Percentiles rank a stretch among this genome's conserved stretches.
phyloP scores from a whole-genome alignment of 2,797 vertebrate genomes.

The Sarcophilus harrisii region DNA sequence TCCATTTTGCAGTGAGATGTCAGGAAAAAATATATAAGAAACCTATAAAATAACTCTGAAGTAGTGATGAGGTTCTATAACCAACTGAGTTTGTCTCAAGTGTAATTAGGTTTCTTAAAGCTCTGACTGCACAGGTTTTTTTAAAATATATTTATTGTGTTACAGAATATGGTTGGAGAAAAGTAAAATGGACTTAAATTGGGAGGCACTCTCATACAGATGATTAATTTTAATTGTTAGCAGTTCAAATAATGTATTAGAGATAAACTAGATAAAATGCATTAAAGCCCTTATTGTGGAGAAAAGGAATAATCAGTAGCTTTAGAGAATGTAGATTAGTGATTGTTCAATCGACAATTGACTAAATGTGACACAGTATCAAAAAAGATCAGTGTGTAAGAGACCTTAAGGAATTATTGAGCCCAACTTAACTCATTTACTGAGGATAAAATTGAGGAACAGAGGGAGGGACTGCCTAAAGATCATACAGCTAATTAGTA shows the following conservation, averaged over 20 bases:
- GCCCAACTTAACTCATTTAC: neutral
- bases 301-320: neutral
- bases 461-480: neutral
- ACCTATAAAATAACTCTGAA: neutral
- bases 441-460: neutral
- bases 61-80: neutral
- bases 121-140: neutral
- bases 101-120: neutral
- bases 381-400: neutral
- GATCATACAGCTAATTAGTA: neutral
- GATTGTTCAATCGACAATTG: neutral
- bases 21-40: neutral
- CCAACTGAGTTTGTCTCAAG: neutral
- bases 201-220: neutral
- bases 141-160: neutral
- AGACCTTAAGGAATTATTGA: neutral
- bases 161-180: neutral
- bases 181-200: neutral
- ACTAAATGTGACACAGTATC: neutral
- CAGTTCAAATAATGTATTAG: neutral
- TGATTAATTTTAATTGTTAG: neutral
- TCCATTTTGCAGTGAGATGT: neutral
- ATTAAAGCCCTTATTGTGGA: neutral
- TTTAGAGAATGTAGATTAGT: neutral
- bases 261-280: neutral